Percentiles rank a stretch among this genome's conserved stretches.
phyloP scores from a whole-genome alignment of 2,797 vertebrate species.

The Muscicapa striata region DNA sequence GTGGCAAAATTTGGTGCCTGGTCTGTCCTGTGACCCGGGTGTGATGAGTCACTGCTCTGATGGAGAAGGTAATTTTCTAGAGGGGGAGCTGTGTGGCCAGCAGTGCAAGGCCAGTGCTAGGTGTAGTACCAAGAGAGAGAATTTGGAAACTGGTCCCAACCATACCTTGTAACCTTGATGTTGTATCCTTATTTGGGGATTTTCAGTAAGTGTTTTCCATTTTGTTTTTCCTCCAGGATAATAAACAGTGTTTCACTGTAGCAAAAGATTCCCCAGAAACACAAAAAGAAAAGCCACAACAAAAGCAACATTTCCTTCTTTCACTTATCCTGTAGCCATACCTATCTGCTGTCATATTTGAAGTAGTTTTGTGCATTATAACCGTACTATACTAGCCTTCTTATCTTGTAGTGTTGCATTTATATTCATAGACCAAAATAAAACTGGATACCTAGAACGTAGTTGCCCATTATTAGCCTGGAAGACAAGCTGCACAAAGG shows the following conservation, averaged over 20 bases:
- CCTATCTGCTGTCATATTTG: background rate
- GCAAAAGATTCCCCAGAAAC: background rate
- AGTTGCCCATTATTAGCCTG: background rate
- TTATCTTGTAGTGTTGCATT: background rate
- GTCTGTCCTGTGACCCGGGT: background rate
- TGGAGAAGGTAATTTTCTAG: background rate
- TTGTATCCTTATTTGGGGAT: background rate
- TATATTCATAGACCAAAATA: background rate
- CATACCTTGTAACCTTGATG: rapidly evolving
- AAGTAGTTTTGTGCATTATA: background rate
- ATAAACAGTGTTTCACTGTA: background rate
- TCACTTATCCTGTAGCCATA: background rate
- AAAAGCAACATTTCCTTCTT: background rate
- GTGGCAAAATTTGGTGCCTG: background rate
- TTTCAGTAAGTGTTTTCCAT: background rate
- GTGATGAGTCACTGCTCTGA: background rate
- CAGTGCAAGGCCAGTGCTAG: background rate
- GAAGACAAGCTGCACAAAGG: background rate
- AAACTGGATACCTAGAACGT: background rate
- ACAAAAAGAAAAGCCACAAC: no score
- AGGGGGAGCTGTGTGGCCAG: background rate
- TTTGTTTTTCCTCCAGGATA: background rate
- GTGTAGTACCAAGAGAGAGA: background rate
- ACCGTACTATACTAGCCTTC: background rate
- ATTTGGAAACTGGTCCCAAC: background rate